Evolutionary conservation across 2,888 invertebrate genomes (phyloP), one percentile per base, ranked within the genome.

Genomic region (Dendrolimus pini): DNA sequence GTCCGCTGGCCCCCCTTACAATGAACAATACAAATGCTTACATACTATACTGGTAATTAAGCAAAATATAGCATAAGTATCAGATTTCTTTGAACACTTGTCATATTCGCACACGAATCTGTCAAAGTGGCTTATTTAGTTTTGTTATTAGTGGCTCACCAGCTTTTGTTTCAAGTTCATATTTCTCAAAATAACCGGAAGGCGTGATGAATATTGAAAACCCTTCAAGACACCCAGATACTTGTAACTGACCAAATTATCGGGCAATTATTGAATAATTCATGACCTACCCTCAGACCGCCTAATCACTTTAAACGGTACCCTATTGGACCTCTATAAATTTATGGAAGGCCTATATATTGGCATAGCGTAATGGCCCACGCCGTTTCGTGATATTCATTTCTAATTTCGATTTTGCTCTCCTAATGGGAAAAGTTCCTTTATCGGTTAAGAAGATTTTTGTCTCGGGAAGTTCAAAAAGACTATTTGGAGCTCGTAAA

Each of bases 191-290:
- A 30, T 6, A 30, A 30, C 6, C 30, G 30, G 6, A 30, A 30
- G 30, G 6, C 30, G 30, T 30, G 30, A 47, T 47, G 47, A 47
- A 47, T 47, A 47, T 47, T 47, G 0, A 47, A 47, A 47, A 47
- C 8, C 12, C 12, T 9, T 47, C 47, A 47, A 47, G 10, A 47
- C 12, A 2, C 47, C 9, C 47, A 30, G 30, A 30, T 30, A 30
- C 30, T 30, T 47, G 47, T 47, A 54, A 14, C 18, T 30, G 54
- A 18, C 30, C 54, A 14, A 10, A 54, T 54, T 54, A 54, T 54
- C 54, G 54, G 54, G 30, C 54, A 54, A 54, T 54, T 54, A 54
- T 54, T 54, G 14, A 54, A 54, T 54, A n/a, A 54, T 54, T 54
- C 30, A 54, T 41, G 41, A n/a, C 54, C n/a, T 41, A 41, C n/a